Base-by-base conservation (phyloP, 2,888 invertebrate species). In the Catocala nupta region DNA sequence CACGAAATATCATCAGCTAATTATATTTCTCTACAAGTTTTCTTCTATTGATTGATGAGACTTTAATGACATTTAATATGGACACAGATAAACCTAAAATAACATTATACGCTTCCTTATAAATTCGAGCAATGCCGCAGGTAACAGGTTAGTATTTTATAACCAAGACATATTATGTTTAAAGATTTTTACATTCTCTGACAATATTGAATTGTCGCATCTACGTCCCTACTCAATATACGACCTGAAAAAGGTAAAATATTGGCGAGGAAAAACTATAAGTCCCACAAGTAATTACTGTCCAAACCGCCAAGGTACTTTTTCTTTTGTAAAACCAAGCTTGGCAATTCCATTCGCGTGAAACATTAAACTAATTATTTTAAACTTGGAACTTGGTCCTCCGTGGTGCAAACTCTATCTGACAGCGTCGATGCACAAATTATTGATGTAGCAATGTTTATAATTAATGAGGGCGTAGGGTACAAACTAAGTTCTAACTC, bases 231-330 rank as follows among this genome's bases (percentile, higher is more conserved):
- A 42, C 36, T 58, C 55, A 59, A 65, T 60, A 59, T 62, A 64
- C 49, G 48, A 45, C 61, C 57, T 36, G 48, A 45, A 12, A 62
- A 75, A 70, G 63, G 51, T 52, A 45, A 63, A 70, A 59, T 63
- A 59, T 61, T 45, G 54, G 55, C 54, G 66, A 59, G 52, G 47
- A 67, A 55, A 25, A 64, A 59, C 55, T 55, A 45, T 63, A 54
- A 62, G 34, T 74, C 72, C 70, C 76, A 55, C 52, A 68, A 68
- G 75, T 71, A 71, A 71, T 75, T 75, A 75, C 64, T 68, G 70
- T 65, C 64, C 68, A 60, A 65, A 44, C 63, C 72, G 56, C 71
- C 42, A 9, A 55, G 68, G 76, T 48, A 58, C 53, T 64, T 53
- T 55, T 66, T 55, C 55, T 68, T 59, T 73, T 70, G 55, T 68